A percentile compares a stretch with the other conserved stretches of the same genome.
phyloP scores from a whole-genome alignment of 2,888 invertebrate species.

The Diarsia mendica region DNA sequence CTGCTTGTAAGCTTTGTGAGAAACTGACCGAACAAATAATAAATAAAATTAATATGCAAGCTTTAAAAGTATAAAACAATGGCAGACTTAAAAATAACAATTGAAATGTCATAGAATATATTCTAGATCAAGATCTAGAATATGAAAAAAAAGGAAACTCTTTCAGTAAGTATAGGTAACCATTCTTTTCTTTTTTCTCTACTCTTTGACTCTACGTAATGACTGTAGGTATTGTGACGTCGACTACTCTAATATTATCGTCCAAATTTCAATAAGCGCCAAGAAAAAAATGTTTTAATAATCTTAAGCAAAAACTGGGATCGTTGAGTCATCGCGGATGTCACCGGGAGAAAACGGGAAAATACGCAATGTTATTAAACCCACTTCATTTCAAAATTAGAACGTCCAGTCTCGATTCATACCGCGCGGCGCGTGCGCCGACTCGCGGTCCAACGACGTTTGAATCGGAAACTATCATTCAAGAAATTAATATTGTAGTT shows the following conservation, averaged over 20 bases:
- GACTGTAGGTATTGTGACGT: constrained; percentile 8
- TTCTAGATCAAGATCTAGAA: neutral
- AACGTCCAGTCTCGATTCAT: constrained; percentile 85
- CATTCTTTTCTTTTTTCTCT: neutral
- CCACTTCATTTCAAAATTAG: constrained; percentile 89
- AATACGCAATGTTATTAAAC: constrained; percentile 88
- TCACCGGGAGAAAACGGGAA: constrained; percentile 84
- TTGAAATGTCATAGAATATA: neutral
- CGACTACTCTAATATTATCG: constrained; percentile 39
- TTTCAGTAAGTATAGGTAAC: neutral
- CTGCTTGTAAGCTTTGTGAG: neutral
- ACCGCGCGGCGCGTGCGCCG: constrained; percentile 83
- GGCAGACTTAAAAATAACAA: neutral
- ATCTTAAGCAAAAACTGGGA: constrained; percentile 71
- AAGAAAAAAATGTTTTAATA: constrained; percentile 63
- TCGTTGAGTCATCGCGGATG: constrained; percentile 80
- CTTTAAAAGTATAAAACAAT: neutral
- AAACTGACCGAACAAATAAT: neutral
- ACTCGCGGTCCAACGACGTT: constrained; percentile 70
- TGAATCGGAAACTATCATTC: constrained; percentile 68
- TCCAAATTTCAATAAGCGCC: constrained; percentile 56
- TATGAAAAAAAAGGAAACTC: neutral
- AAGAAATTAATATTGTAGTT: constrained; percentile 57
- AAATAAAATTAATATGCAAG: neutral
- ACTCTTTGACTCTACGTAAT: constrained; percentile 4